Evolutionary conservation across 2,113 vertebrate species (phyloP), one percentile per base, ranked within the genome.

Genomic region (rabbit (Oryctolagus cuniculus)): DNA sequence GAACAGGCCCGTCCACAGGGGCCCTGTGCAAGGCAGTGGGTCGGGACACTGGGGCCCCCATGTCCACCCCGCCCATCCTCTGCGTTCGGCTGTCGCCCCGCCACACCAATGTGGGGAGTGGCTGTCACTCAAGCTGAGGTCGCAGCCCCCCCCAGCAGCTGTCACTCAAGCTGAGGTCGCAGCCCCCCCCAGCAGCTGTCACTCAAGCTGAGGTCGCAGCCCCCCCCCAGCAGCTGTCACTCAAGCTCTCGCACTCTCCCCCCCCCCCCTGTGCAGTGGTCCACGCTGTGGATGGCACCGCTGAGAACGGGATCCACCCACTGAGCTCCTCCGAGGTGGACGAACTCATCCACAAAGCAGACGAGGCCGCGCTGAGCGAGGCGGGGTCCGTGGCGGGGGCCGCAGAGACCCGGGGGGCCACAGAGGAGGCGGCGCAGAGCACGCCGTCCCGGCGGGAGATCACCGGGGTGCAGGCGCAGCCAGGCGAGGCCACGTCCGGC

Each of bases 281-380:
- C 86, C 99, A 99, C 0, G 99, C 99, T 0, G 98, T 99, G 96
- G 99, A 99, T 0, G 98, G 98, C 29, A 90, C 98, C 0, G n/a
- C 98, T 13, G 98, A 99, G 87, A 99, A 99, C 0, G 99, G 98
- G 0, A 96, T 99, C 8, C 99, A 99, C 64, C 99, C 98, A 0
- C 98, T 99, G 87, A 99, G 99, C 96, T 99, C 98, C 78, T 98
- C 98, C 0, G 99, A 99, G 97, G 99, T 99, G 1, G 99, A 99
- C 0, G 99, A 99, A 90, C 99, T 99, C 78, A 98, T 99, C 96
- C 99, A 99, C 97, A 99, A 99, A 93, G 99, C 99, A 0, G 99
- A 99, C 0, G 99, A 99, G 96, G 99, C 98, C 2, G 98, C 98
- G 22, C 98, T 99, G 97, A 98, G 98, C 0, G 98, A 98, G 34